Base-by-base conservation (phyloP, 2,888 invertebrate genomes). In the Dyspetes luteomarginatus region DNA sequence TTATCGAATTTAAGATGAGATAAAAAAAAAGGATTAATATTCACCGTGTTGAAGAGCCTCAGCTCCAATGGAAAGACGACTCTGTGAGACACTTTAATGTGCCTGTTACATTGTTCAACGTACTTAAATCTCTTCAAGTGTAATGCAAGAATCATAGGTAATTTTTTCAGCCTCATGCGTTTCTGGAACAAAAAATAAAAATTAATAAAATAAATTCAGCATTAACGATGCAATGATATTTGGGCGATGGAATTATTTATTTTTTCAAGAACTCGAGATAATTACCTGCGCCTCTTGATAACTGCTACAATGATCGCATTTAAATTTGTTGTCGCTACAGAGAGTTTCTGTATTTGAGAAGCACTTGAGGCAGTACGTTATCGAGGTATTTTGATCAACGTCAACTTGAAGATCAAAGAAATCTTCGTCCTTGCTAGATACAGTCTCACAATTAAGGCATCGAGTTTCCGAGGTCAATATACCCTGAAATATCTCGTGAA, bases 401-500 rank as follows among this genome's bases (percentile, higher is more conserved):
- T 99, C 99, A 83, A 99, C 99, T 93, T 99, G 99, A 85, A 99
- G 94, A 93, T 99, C 99, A 90, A 99, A 97, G 93, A 99, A 99
- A 92, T 99, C 98, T 92, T 99, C 99, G 93, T 99, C 99, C 93
- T 99, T 99, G 93, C 98, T 98, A 93, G 99, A 98, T 89, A 99
- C 98, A 85, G 99, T 99, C 94, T 99, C 99, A 93, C 99, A 99
- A 93, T 99, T 99, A 87, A 99, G 95, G 93, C 99, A 99, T 88
- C 98, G 94, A 1, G 99, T 99, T 94, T 99, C 99, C 92, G 99
- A 99, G 2, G 99, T 99, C 83, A 99, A 94, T 69, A 99, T 99
- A 84, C 99, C 99, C 93, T 99, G 99, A 93, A 99, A 99, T 91
- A 99, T 99, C 93, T 99, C 99, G 92, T 99, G 99, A 80, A 99